Percentiles rank a stretch among this genome's conserved stretches.
phyloP scores from a whole-genome alignment of 2,797 vertebrate species.

The Liparis tanakae region DNA sequence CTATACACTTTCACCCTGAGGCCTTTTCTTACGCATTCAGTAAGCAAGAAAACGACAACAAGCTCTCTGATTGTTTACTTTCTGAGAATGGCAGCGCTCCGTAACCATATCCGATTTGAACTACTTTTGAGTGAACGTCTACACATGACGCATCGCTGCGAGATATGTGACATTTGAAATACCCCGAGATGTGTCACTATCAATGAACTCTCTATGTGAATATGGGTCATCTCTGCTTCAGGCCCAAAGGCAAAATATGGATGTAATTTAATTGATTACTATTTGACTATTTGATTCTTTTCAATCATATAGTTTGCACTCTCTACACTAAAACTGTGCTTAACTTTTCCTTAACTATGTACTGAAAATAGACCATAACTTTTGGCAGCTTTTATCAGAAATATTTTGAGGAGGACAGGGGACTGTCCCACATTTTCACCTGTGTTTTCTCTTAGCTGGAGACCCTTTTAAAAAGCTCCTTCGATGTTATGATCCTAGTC shows the following conservation, averaged over 20 bases:
- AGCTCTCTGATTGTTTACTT: conserved; percentile 35
- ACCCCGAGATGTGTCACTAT: conserved; percentile 44
- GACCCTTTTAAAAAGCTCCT: neutral
- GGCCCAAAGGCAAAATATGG: conserved; percentile 9
- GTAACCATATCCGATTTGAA: conserved; percentile 21
- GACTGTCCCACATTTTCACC: conserved; percentile 18
- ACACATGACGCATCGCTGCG: conserved; percentile 40
- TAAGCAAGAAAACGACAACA: conserved; percentile 22
- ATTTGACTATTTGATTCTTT: conserved; percentile 1
- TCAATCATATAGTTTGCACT: neutral
- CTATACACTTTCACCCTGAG: conserved; percentile 3
- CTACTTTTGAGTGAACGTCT: conserved; percentile 32
- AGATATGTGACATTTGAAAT: conserved; percentile 63
- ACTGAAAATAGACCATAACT: conserved; percentile 40
- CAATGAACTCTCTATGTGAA: conserved; percentile 51
- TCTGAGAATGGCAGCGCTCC: conserved; percentile 23
- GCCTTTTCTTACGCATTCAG: conserved; percentile 29
- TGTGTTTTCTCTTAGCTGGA: neutral
- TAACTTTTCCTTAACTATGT: conserved; percentile 31
- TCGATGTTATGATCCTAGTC: neutral
- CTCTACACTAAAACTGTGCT: conserved; percentile 9
- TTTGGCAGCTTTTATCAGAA: conserved; percentile 32
- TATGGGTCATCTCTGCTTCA: conserved; percentile 48
- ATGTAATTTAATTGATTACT: neutral
- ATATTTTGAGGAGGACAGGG: conserved; percentile 6